These are phyloP conservation scores for Calcarius ornatus DNA, from an alignment of 2,113 vertebrate species.

Conservation along the genomic window DNA sequence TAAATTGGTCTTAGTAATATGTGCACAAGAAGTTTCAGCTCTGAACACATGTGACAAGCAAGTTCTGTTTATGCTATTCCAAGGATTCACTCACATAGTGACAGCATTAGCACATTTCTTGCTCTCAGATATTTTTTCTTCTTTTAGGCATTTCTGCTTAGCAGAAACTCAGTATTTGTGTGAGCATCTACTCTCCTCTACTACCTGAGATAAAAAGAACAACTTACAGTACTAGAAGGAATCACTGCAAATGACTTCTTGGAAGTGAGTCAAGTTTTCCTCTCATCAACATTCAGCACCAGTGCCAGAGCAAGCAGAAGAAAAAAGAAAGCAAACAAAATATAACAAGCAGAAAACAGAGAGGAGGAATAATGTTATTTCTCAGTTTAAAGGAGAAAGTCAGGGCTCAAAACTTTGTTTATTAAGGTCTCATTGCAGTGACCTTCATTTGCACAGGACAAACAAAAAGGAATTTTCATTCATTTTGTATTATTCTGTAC, in stretches of 20 bases:
- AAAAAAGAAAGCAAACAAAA: slow-evolving; percentile 31
- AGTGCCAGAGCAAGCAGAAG: slow-evolving; percentile 2
- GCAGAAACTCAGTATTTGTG: background rate
- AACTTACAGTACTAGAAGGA: background rate
- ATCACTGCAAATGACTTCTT: slow-evolving; percentile 31
- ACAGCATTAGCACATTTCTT: background rate
- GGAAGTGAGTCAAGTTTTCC: slow-evolving; percentile 24
- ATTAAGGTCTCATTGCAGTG: background rate
- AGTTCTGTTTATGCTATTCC: background rate
- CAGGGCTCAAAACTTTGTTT: background rate
- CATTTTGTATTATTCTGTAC: background rate
- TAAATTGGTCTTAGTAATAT: background rate
- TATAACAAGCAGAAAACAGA: slow-evolving; percentile 12
- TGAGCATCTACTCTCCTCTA: background rate
- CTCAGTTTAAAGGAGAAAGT: background rate
- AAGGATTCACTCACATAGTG: background rate
- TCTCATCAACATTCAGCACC: slow-evolving; percentile 55
- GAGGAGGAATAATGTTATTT: background rate
- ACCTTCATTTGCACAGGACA: background rate
- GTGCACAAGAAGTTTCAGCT: background rate
- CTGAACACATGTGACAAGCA: background rate
- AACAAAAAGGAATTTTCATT: background rate
- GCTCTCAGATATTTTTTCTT: background rate
- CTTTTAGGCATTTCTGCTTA: background rate
- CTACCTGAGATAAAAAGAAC: background rate